Percentiles rank a stretch among this genome's conserved stretches.
These are phyloP conservation scores for Lucinisca nassula DNA, from an alignment of 2,888 invertebrate genomes.

Conservation along the genomic window DNA sequence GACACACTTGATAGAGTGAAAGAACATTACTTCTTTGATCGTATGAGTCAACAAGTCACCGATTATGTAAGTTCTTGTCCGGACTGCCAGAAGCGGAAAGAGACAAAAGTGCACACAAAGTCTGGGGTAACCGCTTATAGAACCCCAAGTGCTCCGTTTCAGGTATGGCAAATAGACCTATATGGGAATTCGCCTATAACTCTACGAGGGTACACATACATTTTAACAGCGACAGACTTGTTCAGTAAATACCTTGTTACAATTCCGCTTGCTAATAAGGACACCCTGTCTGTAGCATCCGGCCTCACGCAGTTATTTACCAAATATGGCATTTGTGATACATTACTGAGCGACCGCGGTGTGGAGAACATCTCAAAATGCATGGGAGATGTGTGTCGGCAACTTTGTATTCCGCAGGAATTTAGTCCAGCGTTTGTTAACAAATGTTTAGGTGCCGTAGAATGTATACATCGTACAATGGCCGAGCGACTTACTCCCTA, in stretches of 20 bases:
- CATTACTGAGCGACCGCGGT: constrained; percentile 1
- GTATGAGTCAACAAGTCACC: constrained; percentile 16
- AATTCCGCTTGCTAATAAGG: constrained; percentile 28
- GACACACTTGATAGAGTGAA: constrained; percentile 41
- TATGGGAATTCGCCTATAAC: constrained; percentile 39
- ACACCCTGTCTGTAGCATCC: constrained; percentile 34
- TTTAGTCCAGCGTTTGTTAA: no score
- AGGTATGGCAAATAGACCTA: constrained; percentile 42
- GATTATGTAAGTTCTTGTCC: constrained; percentile 39
- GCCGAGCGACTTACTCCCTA: no score
- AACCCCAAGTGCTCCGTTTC: constrained; percentile 38
- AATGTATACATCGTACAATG: no score
- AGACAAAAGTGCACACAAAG: constrained; percentile 28
- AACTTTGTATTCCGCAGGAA: no score
- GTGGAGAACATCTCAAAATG: not conserved
- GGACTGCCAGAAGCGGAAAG: constrained; percentile 37
- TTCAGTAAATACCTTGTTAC: constrained; percentile 27
- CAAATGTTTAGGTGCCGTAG: no score
- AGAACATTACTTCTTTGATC: constrained; percentile 36
- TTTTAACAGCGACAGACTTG: constrained; percentile 36
- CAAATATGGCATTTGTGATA: constrained; percentile 39
- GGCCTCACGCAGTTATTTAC: constrained; percentile 25
- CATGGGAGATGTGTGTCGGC: no score
- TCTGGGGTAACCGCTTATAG: constrained; percentile 24
- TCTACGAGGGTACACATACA: constrained; percentile 20